Evolutionary conservation across 2,888 invertebrate species (phyloP).

Genomic region (Notodonta dromedarius): DNA sequence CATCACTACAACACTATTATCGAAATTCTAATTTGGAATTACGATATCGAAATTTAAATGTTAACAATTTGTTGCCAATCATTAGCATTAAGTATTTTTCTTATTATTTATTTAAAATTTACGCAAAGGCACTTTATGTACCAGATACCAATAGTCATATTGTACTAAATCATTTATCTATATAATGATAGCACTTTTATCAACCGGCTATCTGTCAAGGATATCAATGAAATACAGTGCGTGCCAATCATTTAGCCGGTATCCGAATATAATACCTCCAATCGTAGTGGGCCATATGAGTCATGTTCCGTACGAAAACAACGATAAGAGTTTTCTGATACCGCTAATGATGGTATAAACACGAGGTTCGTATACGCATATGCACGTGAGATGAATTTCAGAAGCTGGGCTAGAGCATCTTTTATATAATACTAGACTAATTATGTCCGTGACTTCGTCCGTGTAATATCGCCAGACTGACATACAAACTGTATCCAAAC

Average conservation of each 20-base stretch:
- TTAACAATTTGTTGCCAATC: too few species aligned
- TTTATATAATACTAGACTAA: neutral
- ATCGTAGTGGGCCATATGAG: neutral
- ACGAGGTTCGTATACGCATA: neutral
- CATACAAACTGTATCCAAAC: too few species aligned
- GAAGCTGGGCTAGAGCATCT: neutral
- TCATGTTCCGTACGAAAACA: neutral
- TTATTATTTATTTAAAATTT: too few species aligned
- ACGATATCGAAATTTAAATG: too few species aligned
- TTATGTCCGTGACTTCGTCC: too few species aligned
- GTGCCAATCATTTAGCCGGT: slow-evolving; percentile 2
- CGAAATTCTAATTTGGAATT: neutral
- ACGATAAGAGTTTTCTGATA: neutral
- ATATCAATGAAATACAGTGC: slow-evolving; percentile 22
- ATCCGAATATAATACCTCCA: slow-evolving; percentile 7
- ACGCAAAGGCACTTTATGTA: too few species aligned
- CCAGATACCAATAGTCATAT: neutral
- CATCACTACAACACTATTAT: neutral
- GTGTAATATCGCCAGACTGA: too few species aligned
- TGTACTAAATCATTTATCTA: neutral
- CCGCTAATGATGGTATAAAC: neutral
- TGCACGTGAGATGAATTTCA: neutral
- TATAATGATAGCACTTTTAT: neutral
- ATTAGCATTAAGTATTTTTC: too few species aligned
- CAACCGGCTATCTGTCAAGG: slow-evolving; percentile 20